phyloP scores from a whole-genome alignment of 2,797 vertebrate species.

The Centropyge bicolor region DNA sequence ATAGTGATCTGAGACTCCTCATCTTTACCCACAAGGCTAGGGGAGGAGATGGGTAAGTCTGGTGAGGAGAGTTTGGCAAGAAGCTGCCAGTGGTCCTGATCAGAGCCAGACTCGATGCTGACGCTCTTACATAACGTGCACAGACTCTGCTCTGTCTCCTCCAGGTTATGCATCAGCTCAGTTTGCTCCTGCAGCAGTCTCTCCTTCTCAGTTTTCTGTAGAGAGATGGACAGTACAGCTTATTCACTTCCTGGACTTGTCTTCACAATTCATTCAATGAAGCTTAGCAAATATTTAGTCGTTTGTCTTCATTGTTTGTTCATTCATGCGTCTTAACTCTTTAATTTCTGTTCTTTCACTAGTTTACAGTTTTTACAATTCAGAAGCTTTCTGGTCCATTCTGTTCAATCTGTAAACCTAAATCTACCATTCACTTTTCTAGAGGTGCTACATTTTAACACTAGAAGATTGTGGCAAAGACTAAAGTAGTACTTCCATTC shows the following conservation, averaged over 20 bases:
- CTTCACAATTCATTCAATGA: neutral
- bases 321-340: neutral
- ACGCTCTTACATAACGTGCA: slow-evolving; percentile 91
- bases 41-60: slow-evolving; percentile 83
- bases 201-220: slow-evolving; percentile 92
- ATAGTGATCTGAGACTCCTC: slow-evolving; percentile 64
- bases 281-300: neutral
- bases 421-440: neutral
- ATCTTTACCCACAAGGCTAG: slow-evolving; percentile 57
- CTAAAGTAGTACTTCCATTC: neutral
- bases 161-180: slow-evolving; percentile 91
- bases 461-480: neutral
- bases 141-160: slow-evolving; percentile 91
- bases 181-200: slow-evolving; percentile 90
- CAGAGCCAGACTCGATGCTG: slow-evolving; percentile 87
- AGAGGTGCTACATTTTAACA: neutral
- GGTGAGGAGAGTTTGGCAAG: slow-evolving; percentile 90
- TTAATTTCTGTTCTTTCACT: neutral
- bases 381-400: neutral
- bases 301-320: neutral
- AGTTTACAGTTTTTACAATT: neutral
- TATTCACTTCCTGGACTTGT: neutral
- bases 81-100: slow-evolving; percentile 90
- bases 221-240: slow-evolving; percentile 13
- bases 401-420: neutral